These are phyloP conservation scores for Cataglyphis rosenhaueri DNA, from an alignment of 2,888 invertebrate genomes.

Conservation along the genomic window DNA sequence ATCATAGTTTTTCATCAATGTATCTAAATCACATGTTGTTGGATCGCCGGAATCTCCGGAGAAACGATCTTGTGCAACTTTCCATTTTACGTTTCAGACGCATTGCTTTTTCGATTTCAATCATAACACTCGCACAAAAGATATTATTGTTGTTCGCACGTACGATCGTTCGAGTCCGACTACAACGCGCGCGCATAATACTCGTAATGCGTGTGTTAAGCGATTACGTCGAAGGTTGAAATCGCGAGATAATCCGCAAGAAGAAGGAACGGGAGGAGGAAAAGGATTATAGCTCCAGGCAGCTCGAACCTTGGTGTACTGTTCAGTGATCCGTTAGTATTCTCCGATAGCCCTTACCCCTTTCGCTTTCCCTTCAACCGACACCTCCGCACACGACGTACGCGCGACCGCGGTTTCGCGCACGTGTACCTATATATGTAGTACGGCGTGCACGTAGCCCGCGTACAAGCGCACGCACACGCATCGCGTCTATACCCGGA, in stretches of 20 bases:
- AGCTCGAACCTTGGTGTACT: conserved; percentile 29
- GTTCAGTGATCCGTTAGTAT: conserved; percentile 52
- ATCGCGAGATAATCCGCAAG: conserved; percentile 46
- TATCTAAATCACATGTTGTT: background rate
- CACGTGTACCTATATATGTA: conserved; percentile 27
- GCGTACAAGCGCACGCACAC: conserved; percentile 7
- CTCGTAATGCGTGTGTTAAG: conserved; percentile 37
- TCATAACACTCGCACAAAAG: background rate
- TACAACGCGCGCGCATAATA: conserved; percentile 36
- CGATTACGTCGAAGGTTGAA: conserved; percentile 56
- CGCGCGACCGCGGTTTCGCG: conserved; percentile 55
- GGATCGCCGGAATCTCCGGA: background rate
- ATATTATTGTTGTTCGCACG: conserved; percentile 13
- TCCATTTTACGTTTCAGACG: background rate
- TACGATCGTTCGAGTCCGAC: conserved; percentile 3
- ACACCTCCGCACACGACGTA: conserved; percentile 70
- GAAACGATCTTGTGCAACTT: background rate
- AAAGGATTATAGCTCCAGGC: conserved; percentile 32
- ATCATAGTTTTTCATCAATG: background rate
- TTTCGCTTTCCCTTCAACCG: conserved; percentile 59
- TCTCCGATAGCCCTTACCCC: background rate
- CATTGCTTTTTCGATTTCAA: background rate
- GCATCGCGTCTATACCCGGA: conserved; percentile 57
- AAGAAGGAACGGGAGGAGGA: background rate
- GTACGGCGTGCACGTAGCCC: background rate